Base-by-base conservation (phyloP, 2,113 vertebrate species). In the Oncorhynchus keta region DNA sequence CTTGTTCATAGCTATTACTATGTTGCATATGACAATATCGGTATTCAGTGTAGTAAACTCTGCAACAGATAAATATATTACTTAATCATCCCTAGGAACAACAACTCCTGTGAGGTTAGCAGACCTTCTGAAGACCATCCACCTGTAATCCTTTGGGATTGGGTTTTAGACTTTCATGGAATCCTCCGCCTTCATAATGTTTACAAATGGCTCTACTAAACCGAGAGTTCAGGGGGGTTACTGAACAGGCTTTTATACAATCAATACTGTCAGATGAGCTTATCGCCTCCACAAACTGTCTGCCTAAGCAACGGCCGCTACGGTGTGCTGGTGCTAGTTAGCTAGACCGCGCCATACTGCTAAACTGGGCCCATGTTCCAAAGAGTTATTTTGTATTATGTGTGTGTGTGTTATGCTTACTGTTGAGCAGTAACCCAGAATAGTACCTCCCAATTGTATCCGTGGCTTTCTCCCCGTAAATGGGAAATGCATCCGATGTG, bases 191-290 rank as follows among this genome's bases (percentile, higher is more conserved):
- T 65, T 6, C 39, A 11, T 67, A 59, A 20, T 78, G 79, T 73
- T 80, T 72, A 75, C 70, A 82, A 18, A 57, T 2, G 39, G 39
- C 39, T 45, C 8, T 45, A 45, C 35, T 39, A 39, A 39, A 39
- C 7, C 0, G 7, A 39, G 8, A 39, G 8, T 39, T 39, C 39
- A 39, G 39, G 39, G 39, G 39, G 8, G 39, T 39, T 45, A 45
- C 39, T 45, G 39, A 45, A 45, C 39, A 8, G 39, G 39, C 39
- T 11, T 45, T 45, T 45, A 45, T 69, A 68, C 75, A 81, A 89
- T 87, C 86, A 85, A 85, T 89, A 85, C 51, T 11, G 65, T 72
- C 39, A 18, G 62, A 57, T 45, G 49, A 65, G 74, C 32, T 70
- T 68, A 74, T 72, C 2, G 39, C 8, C 8, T 24, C 82, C 72